Evolutionary conservation across 2,888 invertebrate species (phyloP), one percentile per base, ranked within the genome.

Genomic region (Erpobdella octoculata): DNA sequence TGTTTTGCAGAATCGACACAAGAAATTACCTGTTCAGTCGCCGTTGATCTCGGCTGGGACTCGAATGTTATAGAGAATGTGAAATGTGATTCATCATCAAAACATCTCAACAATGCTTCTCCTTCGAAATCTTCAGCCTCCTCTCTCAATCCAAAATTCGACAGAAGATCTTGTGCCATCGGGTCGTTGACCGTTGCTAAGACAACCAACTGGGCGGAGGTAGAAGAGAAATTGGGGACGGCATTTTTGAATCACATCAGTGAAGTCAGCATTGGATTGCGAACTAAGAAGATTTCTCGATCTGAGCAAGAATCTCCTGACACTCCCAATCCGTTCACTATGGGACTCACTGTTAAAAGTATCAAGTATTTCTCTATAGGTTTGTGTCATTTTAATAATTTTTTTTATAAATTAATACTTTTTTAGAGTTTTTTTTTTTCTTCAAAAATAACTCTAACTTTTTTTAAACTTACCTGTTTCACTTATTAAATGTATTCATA

Each of bases 221-320:
- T 82, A 62, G 80, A 81, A 71, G 76, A 77, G 28, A 73, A 73
- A 21, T 74, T 81, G 33, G 73, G 73, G 8, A 66, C 73, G 1
- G 72, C 78, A 18, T 70, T 80, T 25, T 72, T 76, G n/a, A 72
- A 67, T 9, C 81, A 80, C 75, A 76, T 80, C 41, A 73, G 72
- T 12, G 78, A 78, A 62, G 70, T 81, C 41, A 78, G 80, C 70
- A 71, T 73, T 2, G 82, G 82, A 12, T 73, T 82, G 59, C 76
- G 77, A 31, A 80, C 79, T 0, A 79, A 78, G 71, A 78, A 79
- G 65, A 78, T 79, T 12, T 75, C 78, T 25, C 79, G 78, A 25
- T 75, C 79, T 18, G 76, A 78, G 25, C 71, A 62, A 15, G 73
- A 73, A 37, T 74, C 73, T n/a, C 73, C 73, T 1, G 76, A 75